Conservation (phyloP, 2,888 invertebrate species). For the Heterodera filipjevi region DNA sequence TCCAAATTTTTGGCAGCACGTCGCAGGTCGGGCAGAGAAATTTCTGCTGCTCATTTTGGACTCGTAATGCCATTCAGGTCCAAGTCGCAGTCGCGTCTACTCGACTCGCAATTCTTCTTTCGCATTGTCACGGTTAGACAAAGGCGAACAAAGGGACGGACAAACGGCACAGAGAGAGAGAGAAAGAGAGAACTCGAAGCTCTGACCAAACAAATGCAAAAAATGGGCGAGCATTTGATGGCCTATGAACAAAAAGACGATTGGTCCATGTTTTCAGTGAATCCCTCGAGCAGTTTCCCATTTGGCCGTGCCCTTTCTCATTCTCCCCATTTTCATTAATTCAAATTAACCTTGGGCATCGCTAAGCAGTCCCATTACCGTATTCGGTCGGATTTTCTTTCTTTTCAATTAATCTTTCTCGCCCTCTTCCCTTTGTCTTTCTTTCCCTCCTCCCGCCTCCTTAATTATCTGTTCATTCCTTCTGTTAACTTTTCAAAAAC, state of each 20-base stretch:
- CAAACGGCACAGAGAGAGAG: too few species aligned
- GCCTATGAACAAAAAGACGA: too few species aligned
- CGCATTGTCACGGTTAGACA: conserved; percentile 39
- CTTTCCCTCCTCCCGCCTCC: background rate
- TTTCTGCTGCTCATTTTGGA: too few species aligned
- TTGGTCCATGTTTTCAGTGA: background rate
- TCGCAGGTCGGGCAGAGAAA: conserved; percentile 5
- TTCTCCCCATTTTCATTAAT: background rate
- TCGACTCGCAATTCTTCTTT: conserved; percentile 35
- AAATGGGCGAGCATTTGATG: too few species aligned
- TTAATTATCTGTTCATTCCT: too few species aligned
- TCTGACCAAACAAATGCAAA: too few species aligned
- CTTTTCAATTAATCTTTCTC: background rate
- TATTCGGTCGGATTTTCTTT: background rate
- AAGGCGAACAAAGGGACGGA: too few species aligned
- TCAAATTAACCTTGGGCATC: conserved; percentile 7
- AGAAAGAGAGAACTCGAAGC: too few species aligned
- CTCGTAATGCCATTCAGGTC: conserved; percentile 18
- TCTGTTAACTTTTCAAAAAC: too few species aligned
- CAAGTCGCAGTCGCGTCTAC: conserved; percentile 36
- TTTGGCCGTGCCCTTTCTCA: background rate
- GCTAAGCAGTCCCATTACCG: too few species aligned
- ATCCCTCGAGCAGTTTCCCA: background rate
- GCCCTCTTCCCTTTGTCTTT: background rate
- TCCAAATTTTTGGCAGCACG: conserved; percentile 23